Percentiles rank a stretch among this genome's conserved stretches.
Conservation (phyloP, 2,797 vertebrate genomes). For the Synanceia verrucosa region DNA sequence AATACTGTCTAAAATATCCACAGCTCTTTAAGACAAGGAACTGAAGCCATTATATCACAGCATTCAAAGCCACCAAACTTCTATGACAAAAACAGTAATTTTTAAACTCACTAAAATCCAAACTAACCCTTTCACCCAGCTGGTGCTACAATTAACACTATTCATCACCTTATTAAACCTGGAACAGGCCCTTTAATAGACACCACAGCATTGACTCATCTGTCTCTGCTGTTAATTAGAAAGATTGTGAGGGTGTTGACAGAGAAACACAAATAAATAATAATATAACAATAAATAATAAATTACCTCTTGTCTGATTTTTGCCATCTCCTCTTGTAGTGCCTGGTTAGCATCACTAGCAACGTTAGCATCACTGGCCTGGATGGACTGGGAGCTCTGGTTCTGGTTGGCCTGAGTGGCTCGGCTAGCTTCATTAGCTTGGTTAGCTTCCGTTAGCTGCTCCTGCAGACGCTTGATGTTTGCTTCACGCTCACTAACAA, state of each 20-base stretch:
- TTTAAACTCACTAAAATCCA: background rate
- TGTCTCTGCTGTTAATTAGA: background rate
- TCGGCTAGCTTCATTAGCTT: constrained; percentile 45
- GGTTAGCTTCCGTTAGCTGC: constrained; percentile 79
- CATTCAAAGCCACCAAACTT: background rate
- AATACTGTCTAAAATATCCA: too few species aligned
- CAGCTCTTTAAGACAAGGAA: too few species aligned
- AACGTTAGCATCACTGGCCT: constrained; percentile 33
- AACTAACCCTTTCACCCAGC: too few species aligned
- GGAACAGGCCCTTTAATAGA: background rate
- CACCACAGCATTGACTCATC: background rate
- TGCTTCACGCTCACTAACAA: constrained; percentile 85
- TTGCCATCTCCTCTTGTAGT: constrained; percentile 86
- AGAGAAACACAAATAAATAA: background rate
- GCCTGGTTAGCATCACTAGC: constrained; percentile 50
- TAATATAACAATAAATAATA: background rate
- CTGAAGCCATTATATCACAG: background rate
- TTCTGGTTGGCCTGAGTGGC: constrained; percentile 30
- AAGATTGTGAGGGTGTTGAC: background rate
- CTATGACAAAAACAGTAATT: too few species aligned
- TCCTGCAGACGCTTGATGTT: constrained; percentile 88
- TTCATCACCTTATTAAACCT: too few species aligned
- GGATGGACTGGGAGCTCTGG: constrained; percentile 51
- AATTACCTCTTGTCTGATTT: constrained; percentile 86
- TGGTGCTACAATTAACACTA: too few species aligned